Evolutionary conservation across 2,113 vertebrate genomes (phyloP), one percentile per base, ranked within the genome.

Genomic region (Ceyx cyanopectus): DNA sequence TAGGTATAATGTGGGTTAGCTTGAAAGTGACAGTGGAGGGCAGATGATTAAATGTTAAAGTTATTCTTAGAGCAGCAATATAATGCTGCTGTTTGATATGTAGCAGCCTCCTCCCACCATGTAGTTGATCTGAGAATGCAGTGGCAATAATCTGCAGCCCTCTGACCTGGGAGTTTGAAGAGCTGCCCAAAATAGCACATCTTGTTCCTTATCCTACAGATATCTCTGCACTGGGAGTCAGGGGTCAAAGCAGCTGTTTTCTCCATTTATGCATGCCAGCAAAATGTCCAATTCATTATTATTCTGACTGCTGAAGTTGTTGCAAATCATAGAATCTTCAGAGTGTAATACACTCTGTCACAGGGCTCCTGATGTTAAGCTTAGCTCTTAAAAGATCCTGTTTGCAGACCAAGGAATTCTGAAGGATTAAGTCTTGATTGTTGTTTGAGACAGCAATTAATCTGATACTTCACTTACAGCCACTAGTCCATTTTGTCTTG

Each of bases 181-280:
- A 82, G 81, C 83, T n/a, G 51, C 93, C 80, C 45, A 67, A 95
- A 96, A 93, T 95, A 95, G 77, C 48, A 12, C 2, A n/a, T 75
- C 73, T 90, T 13, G 0, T 91, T 89, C 82, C 48, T 93, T 56
- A 20, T 17, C 24, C 79, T 78, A 65, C 23, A 8, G 89, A 2
- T 67, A 79, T 81, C 32, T 69, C 73, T 80, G 21, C 62, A 34
- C 82, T 67, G 82, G 70, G 80, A 62, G 68, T 63, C 3, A 11
- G 34, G 57, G 63, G 48, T 83, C 60, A 87, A 62, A 92, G 90
- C 94, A 96, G 93, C 96, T 96, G 93, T 88, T 85, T 85, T 21
- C 58, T 83, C 94, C 65, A 86, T 83, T 63, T 90, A 84, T 32
- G 57, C 4, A 0, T 69, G 77, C 83, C 87, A 95, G 80, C 93